These are phyloP conservation scores for Jacana jacana DNA, from an alignment of 2,113 vertebrate genomes.

Conservation along the genomic window DNA sequence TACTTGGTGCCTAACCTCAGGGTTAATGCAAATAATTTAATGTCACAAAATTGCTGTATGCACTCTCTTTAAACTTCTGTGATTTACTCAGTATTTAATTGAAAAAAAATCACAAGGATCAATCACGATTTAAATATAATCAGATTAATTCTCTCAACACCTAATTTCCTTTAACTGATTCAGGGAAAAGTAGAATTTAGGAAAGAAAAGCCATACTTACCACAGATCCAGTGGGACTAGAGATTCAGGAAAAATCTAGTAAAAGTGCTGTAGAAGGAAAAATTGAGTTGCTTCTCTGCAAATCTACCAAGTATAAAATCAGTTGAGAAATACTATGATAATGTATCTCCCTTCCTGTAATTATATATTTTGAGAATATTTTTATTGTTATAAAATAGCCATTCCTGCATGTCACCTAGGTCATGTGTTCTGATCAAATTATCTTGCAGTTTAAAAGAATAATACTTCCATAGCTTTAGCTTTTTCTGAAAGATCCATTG, in stretches of 20 bases:
- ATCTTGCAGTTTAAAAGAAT: background rate
- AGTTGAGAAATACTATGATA: background rate
- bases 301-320: background rate
- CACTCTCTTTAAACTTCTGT: background rate
- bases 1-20: background rate
- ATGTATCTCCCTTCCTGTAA: background rate
- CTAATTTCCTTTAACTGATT: background rate
- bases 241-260: background rate
- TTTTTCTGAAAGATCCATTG: background rate
- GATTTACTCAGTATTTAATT: background rate
- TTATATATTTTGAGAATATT: background rate
- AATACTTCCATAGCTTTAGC: background rate
- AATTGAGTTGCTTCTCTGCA: background rate
- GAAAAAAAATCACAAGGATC: background rate
- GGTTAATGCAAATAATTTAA: background rate
- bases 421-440: background rate
- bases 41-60: background rate
- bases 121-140: background rate
- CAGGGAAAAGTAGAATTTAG: background rate
- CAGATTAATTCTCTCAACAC: background rate
- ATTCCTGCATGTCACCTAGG: background rate
- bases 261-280: background rate
- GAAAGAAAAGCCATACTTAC: background rate
- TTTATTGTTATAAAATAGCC: background rate
- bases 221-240: background rate